Conservation (phyloP, 1,140 invertebrate genomes). For the Ooceraea biroi region DNA sequence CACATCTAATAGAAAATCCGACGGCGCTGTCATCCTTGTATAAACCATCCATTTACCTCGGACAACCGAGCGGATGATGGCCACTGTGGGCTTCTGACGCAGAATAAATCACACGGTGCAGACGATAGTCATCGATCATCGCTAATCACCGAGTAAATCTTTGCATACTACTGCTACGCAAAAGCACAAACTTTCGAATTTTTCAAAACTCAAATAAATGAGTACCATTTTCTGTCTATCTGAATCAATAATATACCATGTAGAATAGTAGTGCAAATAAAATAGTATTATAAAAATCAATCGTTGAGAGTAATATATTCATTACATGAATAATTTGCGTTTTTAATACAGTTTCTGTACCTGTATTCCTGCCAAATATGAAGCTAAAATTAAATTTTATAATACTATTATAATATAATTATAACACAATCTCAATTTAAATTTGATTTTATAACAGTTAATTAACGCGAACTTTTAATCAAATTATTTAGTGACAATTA, state of each 20-base stretch:
- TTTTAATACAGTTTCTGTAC: background rate
- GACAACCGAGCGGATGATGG: background rate
- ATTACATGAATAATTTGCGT: background rate
- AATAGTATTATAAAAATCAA: no score
- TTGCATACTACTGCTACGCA: background rate
- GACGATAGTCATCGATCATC: slow-evolving; percentile 34
- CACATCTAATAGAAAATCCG: slow-evolving; percentile 39
- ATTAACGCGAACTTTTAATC: background rate
- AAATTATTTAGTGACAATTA: background rate
- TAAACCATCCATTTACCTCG: slow-evolving; percentile 31
- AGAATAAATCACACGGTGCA: slow-evolving; percentile 34
- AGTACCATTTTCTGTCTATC: background rate
- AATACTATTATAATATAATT: background rate
- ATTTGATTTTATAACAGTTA: background rate
- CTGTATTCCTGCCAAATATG: no score
- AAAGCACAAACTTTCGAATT: background rate
- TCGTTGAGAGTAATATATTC: no score
- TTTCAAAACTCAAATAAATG: background rate
- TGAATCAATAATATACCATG: background rate
- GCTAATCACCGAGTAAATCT: slow-evolving; percentile 29
- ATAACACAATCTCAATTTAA: background rate
- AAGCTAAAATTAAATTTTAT: no score
- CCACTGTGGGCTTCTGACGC: slow-evolving; percentile 10
- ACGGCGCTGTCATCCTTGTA: slow-evolving; percentile 17
- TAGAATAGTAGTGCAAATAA: background rate